These are phyloP conservation scores for Hyles vespertilio DNA, from an alignment of 1,140 invertebrate genomes.

Conservation along the genomic window DNA sequence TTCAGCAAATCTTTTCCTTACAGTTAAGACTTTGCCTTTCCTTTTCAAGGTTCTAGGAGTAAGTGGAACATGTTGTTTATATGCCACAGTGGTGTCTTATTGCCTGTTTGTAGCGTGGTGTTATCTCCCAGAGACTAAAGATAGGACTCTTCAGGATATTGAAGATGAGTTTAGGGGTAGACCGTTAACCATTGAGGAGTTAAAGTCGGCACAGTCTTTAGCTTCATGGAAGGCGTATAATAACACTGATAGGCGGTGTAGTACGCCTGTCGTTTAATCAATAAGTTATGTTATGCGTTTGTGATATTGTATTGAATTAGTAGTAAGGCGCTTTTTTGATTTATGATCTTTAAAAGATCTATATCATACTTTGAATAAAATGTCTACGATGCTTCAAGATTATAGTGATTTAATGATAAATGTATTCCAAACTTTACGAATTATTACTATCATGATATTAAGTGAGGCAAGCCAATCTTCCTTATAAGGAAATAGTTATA, in stretches of 20 bases:
- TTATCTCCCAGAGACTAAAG: conserved; percentile 39
- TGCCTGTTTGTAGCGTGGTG: conserved; percentile 19
- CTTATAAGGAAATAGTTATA: too few relatives aligned
- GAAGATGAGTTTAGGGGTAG: conserved; percentile 34
- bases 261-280: conserved; percentile 7
- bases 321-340: too few relatives aligned
- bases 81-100: conserved; percentile 19
- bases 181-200: conserved; percentile 9
- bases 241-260: conserved; percentile 5
- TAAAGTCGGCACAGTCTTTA: conserved; percentile 8
- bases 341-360: too few relatives aligned
- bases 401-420: too few relatives aligned
- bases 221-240: conserved; percentile 9
- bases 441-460: too few relatives aligned
- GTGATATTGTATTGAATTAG: too few relatives aligned
- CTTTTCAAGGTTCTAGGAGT: conserved; percentile 20
- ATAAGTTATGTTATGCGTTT: too few relatives aligned
- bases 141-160: conserved; percentile 38
- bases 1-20: conserved; percentile 25
- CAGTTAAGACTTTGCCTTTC: conserved; percentile 27
- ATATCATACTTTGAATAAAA: too few relatives aligned
- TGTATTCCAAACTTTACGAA: too few relatives aligned
- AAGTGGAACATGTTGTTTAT: conserved; percentile 25
- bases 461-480: too few relatives aligned
- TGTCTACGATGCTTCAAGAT: too few relatives aligned